Conservation (phyloP, 2,113 vertebrate genomes). For the Mixornis gularis region DNA sequence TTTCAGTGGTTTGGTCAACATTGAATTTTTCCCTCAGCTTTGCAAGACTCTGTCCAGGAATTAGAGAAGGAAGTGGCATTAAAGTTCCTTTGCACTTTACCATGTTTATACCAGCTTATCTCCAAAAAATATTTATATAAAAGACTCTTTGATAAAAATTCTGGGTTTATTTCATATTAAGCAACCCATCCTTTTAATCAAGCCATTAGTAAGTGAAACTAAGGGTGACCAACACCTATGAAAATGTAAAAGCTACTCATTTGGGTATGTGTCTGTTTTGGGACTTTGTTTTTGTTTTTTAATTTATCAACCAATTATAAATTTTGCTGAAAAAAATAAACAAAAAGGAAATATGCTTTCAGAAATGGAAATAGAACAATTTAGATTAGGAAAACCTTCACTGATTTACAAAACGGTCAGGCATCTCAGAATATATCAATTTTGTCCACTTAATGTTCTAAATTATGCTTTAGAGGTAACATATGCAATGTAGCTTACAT, state of each 20-base stretch:
- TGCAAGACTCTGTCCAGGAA: conserved; percentile 75
- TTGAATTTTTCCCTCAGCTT: conserved; percentile 78
- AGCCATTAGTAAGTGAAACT: neutral
- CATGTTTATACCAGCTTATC: neutral
- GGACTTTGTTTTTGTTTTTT: neutral
- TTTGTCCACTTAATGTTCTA: neutral
- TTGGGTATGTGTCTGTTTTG: neutral
- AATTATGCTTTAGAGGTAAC: neutral
- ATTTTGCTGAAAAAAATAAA: neutral
- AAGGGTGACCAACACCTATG: neutral
- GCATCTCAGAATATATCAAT: neutral
- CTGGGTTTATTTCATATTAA: neutral
- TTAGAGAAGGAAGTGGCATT: neutral
- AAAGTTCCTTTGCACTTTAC: neutral
- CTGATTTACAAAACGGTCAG: neutral
- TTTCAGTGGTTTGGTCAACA: conserved; percentile 62
- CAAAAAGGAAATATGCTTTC: neutral
- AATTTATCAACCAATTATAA: neutral
- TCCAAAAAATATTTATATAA: neutral
- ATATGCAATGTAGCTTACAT: neutral
- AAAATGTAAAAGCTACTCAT: neutral
- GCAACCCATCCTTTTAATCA: neutral
- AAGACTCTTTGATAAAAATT: neutral
- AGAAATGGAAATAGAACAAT: neutral
- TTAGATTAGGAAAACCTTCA: neutral